These are phyloP conservation scores for Strigamia transsilvanica DNA, from an alignment of 2,888 invertebrate genomes.

Conservation along the genomic window DNA sequence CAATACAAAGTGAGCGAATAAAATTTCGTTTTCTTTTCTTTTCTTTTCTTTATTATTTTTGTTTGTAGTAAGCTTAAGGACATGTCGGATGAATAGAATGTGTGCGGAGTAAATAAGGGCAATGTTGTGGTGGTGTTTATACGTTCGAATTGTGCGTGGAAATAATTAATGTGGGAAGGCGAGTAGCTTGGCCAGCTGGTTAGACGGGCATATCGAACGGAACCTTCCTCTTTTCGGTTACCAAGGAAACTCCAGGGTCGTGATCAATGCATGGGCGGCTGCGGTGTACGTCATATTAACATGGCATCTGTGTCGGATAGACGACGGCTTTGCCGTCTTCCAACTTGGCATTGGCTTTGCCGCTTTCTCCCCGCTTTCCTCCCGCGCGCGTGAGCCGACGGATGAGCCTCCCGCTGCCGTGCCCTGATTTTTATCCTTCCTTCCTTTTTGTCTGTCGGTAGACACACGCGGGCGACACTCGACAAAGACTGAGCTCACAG, in stretches of 20 bases:
- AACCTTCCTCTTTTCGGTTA: constrained; percentile 40
- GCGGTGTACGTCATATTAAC: constrained; percentile 37
- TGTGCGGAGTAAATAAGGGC: background rate
- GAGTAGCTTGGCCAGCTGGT: constrained; percentile 41
- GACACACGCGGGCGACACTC: background rate
- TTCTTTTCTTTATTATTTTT: no score
- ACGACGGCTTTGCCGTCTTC: background rate
- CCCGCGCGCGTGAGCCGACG: background rate
- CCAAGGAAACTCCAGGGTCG: constrained; percentile 48
- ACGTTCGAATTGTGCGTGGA: constrained; percentile 40
- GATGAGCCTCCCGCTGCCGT: constrained; percentile 39
- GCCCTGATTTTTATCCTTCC: constrained; percentile 48
- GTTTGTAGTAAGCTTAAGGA: background rate
- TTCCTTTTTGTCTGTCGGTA: constrained; percentile 12
- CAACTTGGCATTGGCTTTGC: background rate
- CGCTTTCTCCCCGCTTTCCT: background rate
- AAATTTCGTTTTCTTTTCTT: no score
- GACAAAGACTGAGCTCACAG: no score
- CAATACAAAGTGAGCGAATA: no score
- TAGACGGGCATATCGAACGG: constrained; percentile 34
- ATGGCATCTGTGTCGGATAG: constrained; percentile 37
- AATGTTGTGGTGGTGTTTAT: constrained; percentile 17
- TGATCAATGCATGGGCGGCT: constrained; percentile 49
- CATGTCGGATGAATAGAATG: background rate
- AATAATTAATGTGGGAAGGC: constrained; percentile 49